Evolutionary conservation across 2,113 vertebrate species (phyloP), one percentile per base, ranked within the genome.

Genomic region (Prinia subflava): DNA sequence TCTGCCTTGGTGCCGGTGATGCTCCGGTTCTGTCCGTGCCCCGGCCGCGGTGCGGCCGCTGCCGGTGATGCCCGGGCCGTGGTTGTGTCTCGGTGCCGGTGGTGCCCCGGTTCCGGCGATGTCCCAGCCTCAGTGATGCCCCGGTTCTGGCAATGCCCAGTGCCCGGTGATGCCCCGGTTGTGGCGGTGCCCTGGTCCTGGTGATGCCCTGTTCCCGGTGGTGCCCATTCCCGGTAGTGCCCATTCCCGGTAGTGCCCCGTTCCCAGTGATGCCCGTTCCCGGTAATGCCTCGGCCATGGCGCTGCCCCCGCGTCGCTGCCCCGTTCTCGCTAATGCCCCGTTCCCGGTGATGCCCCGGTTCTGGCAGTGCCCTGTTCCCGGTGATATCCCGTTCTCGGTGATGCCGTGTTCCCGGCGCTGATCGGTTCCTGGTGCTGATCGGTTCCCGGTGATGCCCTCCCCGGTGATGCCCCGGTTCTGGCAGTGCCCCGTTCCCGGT

Each of bases 221-320:
- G 4, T 67, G 33, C 24, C n/a, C 5, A 3, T 3, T 2, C 1
- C 5, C 4, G 11, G 2, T 6, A 15, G 6, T 44, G 39, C 20
- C 57, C n/a, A n/a, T n/a, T n/a, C 7, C 49, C 33, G 42, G 18
- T 4, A 49, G 9, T 46, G 46, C 46, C 46, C 46, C 10, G 2
- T 3, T 9, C 3, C 11, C 4, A 3, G 12, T 9, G 37, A 11
- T 39, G 13, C 13, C 11, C 5, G 4, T 3, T 2, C 1, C 5
- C 4, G 11, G 2, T 6, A 15, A 8, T 44, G 39, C 20, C 57
- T 39, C 39, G 39, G 39, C 39, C 39, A 39, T 39, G 39, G 39
- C 39, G 39, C 39, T 39, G 39, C 39, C 39, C 39, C 39, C 39
- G 39, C 39, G 39, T 39, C 39, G 39, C 39, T 39, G 39, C 9